Percentiles rank a stretch among this genome's conserved stretches.
Evolutionary conservation across 30 jellyfish, hydroid and myxozoan genomes (phyloP).

Genomic region (Hydra vulgaris): DNA sequence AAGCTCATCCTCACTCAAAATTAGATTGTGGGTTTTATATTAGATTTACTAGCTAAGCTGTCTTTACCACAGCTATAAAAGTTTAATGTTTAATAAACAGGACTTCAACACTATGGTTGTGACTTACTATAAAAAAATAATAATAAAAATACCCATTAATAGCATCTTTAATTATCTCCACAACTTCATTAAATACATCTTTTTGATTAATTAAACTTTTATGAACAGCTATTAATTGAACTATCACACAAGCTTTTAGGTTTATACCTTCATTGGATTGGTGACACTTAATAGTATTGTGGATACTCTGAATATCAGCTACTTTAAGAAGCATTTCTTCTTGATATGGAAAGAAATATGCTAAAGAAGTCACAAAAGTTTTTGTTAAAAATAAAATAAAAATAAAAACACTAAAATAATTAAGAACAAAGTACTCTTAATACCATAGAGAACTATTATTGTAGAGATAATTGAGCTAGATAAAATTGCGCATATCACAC

Average conservation of each 20-base stretch:
- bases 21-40: too few relatives aligned
- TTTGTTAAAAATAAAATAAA: neutral
- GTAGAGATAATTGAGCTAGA: too few relatives aligned
- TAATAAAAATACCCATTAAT: conserved; percentile 49
- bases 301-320: conserved; percentile 34
- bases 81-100: too few relatives aligned
- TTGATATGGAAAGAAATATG: conserved; percentile 60
- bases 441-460: too few relatives aligned
- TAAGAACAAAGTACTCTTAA: neutral
- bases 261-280: conserved; percentile 30
- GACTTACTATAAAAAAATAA: too few relatives aligned
- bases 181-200: conserved; percentile 44
- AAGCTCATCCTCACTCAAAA: too few relatives aligned
- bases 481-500: too few relatives aligned
- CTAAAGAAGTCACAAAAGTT: conserved; percentile 34
- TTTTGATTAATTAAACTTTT: neutral
- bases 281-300: conserved; percentile 31
- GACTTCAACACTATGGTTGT: too few relatives aligned
- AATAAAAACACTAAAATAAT: neutral
- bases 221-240: conserved; percentile 52
- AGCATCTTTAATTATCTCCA: conserved; percentile 49
- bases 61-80: too few relatives aligned
- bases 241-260: conserved; percentile 47
- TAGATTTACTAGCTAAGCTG: too few relatives aligned
- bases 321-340: conserved; percentile 53